Percentiles rank a stretch among this genome's conserved stretches.
phyloP scores from a whole-genome alignment of 2,797 vertebrate genomes.

The Loris lydekkerianus region DNA sequence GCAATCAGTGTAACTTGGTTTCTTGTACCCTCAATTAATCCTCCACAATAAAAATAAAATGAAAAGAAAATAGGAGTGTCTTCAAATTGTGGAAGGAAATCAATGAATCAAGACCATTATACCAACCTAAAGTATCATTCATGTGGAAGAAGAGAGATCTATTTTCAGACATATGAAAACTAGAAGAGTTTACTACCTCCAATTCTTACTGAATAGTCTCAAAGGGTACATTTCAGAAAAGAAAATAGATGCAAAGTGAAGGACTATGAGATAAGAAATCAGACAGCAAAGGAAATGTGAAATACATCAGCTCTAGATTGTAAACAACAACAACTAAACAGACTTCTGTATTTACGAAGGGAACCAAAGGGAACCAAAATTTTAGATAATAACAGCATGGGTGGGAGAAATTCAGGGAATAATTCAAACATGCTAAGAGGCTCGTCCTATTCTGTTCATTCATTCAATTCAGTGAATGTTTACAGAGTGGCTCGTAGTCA shows the following conservation, averaged over 20 bases:
- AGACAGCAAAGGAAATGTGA: neutral
- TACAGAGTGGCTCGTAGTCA: no score
- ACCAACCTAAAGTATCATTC: neutral
- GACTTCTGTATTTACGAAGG: neutral
- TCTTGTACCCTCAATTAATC: no score
- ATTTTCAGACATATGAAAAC: slow-evolving; percentile 5
- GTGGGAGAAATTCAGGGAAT: slow-evolving; percentile 6
- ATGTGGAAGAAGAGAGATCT: neutral
- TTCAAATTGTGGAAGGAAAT: slow-evolving; percentile 21
- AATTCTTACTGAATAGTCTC: neutral
- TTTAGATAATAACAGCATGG: neutral
- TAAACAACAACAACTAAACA: neutral
- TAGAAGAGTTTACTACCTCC: neutral
- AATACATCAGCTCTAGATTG: neutral
- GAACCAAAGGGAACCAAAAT: no score
- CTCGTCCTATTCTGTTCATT: no score
- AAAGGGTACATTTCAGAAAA: neutral
- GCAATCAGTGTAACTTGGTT: no score
- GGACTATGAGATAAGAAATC: neutral
- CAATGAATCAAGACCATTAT: neutral
- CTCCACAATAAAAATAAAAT: no score
- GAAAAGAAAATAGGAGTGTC: neutral
- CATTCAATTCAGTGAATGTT: no score
- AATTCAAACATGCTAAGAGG: neutral
- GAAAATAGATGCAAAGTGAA: neutral